These are phyloP conservation scores for Epirrhoe tristata DNA, from an alignment of 2,888 invertebrate species.

Conservation along the genomic window DNA sequence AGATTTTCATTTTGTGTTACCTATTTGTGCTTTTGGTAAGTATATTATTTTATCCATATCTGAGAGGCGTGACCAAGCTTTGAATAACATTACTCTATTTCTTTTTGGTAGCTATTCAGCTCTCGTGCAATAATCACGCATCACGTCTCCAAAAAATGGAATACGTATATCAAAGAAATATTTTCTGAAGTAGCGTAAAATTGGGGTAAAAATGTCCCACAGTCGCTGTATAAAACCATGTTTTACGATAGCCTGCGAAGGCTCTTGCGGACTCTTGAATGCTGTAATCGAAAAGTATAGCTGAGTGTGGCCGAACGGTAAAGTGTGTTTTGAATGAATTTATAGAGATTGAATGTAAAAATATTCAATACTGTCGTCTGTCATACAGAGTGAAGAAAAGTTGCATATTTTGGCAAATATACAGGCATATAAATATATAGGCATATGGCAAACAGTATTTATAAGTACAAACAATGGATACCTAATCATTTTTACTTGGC, in stretches of 20 bases:
- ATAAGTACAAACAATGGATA: too few relatives aligned
- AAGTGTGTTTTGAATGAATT: conserved; percentile 17
- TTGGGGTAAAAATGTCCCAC: conserved; percentile 52
- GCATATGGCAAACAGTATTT: too few relatives aligned
- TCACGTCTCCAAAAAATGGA: conserved; percentile 25
- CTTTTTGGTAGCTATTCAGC: not conserved
- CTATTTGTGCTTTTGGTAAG: too few relatives aligned
- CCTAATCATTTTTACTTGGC: too few relatives aligned
- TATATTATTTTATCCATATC: not conserved
- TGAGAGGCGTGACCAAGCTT: not conserved
- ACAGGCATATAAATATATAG: too few relatives aligned
- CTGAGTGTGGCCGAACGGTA: conserved; percentile 31
- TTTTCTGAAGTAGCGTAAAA: conserved; percentile 42
- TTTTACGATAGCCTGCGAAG: conserved; percentile 53
- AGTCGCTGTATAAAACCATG: conserved; percentile 57
- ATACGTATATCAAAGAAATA: conserved; percentile 43
- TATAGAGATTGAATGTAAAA: not conserved
- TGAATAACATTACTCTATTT: not conserved
- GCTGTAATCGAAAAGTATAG: conserved; percentile 49
- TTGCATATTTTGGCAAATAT: too few relatives aligned
- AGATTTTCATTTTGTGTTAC: too few relatives aligned
- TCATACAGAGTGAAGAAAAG: too few relatives aligned
- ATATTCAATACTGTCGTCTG: too few relatives aligned
- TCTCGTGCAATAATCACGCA: conserved; percentile 15
- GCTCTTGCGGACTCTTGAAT: conserved; percentile 43